Conservation (phyloP, 1,140 invertebrate genomes). For the Bactericera cockerelli region DNA sequence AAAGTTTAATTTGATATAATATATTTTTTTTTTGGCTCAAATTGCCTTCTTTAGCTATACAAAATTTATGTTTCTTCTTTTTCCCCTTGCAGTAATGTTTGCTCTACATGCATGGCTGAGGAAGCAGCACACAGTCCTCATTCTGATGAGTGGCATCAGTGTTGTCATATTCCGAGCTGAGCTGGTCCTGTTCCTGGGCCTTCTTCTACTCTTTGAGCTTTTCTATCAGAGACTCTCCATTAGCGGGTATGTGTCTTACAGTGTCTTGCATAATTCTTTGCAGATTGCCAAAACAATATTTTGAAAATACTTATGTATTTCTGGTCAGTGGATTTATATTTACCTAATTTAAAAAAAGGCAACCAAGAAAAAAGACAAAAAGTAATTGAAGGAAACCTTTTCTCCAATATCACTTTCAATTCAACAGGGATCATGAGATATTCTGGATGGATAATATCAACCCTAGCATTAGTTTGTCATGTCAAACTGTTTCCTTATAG, state of each 20-base stretch:
- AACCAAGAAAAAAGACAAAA: no score
- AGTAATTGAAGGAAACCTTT: no score
- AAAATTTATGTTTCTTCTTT: no score
- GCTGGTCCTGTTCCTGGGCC: constrained; percentile 69
- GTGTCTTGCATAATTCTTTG: no score
- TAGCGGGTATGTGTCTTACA: constrained; percentile 32
- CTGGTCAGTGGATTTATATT: background rate
- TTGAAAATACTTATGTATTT: constrained; percentile 11
- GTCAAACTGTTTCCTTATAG: no score
- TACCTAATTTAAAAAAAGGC: background rate
- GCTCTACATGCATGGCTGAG: constrained; percentile 74
- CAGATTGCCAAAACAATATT: background rate
- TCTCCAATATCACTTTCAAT: no score
- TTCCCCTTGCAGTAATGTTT: constrained; percentile 75
- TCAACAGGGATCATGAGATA: no score
- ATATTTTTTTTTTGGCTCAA: no score
- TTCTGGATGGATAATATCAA: no score
- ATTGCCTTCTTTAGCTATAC: no score
- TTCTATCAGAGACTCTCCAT: constrained; percentile 34
- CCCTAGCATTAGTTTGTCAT: no score
- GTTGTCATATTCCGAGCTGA: constrained; percentile 87
- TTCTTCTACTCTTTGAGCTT: constrained; percentile 70
- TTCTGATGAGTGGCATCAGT: constrained; percentile 67
- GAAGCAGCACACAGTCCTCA: constrained; percentile 55
- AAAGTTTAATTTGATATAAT: no score